Evolutionary conservation across 2,888 invertebrate species (phyloP), one percentile per base, ranked within the genome.

Genomic region (Augiades crinisus): DNA sequence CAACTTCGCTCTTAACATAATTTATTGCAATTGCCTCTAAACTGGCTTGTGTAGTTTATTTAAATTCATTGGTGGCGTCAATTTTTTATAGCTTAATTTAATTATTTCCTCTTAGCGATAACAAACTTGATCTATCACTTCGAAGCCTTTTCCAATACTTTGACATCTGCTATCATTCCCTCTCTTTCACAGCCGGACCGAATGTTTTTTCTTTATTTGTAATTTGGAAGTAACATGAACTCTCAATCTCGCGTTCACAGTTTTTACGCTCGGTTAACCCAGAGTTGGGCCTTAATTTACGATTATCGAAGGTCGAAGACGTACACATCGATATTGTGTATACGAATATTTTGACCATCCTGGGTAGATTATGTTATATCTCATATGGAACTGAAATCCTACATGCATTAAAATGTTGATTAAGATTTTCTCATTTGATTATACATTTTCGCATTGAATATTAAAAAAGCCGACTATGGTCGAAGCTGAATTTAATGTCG

Each of bases 201-300:
- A 65, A 61, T 57, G 61, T 56, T 53, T 75, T 75, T 73, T 70
- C 73, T 69, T 69, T 62, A 80, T 75, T 80, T 81, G 75, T 65
- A 64, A 74, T 79, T 80, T 75, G 61, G 68, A 63, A 78, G 84
- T 81, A 86, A 85, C 81, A 80, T 81, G 85, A 86, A 84, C 85
- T 81, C 79, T 78, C 81, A 82, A 82, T 81, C 75, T 74, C 76
- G 72, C 66, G 75, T 72, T 74, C 74, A 77, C 81, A 81, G 82
- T 82, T 87, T 87, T 84, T 78, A 86, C 84, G 84, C 83, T 81
- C 82, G 70, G 82, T 88, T 82, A 72, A 81, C 72, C 75, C 70
- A 68, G 68, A 71, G 70, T 74, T 68, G 73, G 73, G 56, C 70
- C 72, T 75, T 80, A 83, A 86, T 87, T 87, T 87, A 86, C 75